These are phyloP conservation scores for Dugesia japonica DNA, from an alignment of 2,888 invertebrate species.

Conservation along the genomic window DNA sequence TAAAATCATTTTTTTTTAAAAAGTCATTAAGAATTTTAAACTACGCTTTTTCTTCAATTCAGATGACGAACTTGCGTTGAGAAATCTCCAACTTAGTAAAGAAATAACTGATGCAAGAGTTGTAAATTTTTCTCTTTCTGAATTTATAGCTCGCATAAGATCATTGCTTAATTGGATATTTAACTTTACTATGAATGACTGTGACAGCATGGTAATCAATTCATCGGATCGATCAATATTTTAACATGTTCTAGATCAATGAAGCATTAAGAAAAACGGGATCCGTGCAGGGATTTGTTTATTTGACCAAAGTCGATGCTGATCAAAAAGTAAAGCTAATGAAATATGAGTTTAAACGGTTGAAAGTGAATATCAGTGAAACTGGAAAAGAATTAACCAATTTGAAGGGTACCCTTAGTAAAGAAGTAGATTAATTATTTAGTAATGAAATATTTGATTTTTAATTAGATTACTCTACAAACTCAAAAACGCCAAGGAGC, in stretches of 20 bases:
- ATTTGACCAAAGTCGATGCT: not conserved
- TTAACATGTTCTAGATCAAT: not conserved
- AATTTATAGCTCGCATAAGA: conserved; percentile 42
- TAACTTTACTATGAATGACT: not conserved
- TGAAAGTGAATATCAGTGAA: conserved; percentile 40
- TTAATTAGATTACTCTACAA: not conserved
- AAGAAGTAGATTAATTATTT: conserved; percentile 39
- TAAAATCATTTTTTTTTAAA: too few relatives aligned
- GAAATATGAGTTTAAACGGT: conserved; percentile 41
- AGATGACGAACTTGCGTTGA: conserved; percentile 33
- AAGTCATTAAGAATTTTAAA: too few relatives aligned
- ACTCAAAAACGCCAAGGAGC: not conserved
- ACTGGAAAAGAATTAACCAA: conserved; percentile 42
- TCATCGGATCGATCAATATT: too few relatives aligned
- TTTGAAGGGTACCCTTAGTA: conserved; percentile 42
- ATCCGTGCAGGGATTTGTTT: not conserved
- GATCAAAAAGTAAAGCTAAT: conserved; percentile 37
- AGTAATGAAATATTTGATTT: not conserved
- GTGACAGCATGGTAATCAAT: not conserved
- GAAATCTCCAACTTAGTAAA: conserved; percentile 35
- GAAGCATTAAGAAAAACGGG: not conserved
- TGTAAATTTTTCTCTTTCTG: conserved; percentile 42
- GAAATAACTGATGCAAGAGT: conserved; percentile 39
- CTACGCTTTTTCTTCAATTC: too few relatives aligned
- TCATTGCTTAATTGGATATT: conserved; percentile 41